Evolutionary conservation across 2,113 vertebrate genomes (phyloP), one percentile per base, ranked within the genome.

Genomic region (Thermophis baileyi): DNA sequence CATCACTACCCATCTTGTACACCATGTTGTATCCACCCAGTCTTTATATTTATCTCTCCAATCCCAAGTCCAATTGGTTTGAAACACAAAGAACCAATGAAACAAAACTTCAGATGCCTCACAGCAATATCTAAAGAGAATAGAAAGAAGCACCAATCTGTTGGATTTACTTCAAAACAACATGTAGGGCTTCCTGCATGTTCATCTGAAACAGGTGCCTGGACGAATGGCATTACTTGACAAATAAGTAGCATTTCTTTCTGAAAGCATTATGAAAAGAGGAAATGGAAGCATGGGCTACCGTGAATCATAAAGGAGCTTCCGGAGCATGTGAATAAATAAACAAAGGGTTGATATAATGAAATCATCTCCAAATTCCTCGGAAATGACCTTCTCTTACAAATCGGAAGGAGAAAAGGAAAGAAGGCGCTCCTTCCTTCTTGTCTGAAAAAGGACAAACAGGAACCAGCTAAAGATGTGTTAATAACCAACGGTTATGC

Each of bases 281-380:
- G 91, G 93, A 94, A 97, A 93, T 16, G 92, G 88, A 81, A 95
- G 50, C 53, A 24, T 81, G 50, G 94, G 92, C 53, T 92, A 54
- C 27, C 90, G 92, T 91, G 40, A 47, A 49, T 51, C 47, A 95
- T 30, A 93, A 92, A 87, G 54, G 89, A 24, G 1, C 0, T 95
- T 91, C 94, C 91, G 94, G 90, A 94, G 94, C 92, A 91, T 90
- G 25, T 86, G 95, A 95, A 93, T 53, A 94, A 94, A 89, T 20
- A 69, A 93, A 93, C 3, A 93, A 89, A 87, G n/a, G 47, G 89
- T 85, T 51, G 8, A 53, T 92, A 92, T 57, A 93, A 51, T 40
- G 44, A 54, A 89, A 27, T 55, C n/a, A 0, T 92, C 81, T 94
- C 95, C 53, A 92, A 49, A 94, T 24, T 55, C 85, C 85, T 0